Conservation (phyloP, 23 tunicate genomes). For the Ciona savignyi region DNA sequence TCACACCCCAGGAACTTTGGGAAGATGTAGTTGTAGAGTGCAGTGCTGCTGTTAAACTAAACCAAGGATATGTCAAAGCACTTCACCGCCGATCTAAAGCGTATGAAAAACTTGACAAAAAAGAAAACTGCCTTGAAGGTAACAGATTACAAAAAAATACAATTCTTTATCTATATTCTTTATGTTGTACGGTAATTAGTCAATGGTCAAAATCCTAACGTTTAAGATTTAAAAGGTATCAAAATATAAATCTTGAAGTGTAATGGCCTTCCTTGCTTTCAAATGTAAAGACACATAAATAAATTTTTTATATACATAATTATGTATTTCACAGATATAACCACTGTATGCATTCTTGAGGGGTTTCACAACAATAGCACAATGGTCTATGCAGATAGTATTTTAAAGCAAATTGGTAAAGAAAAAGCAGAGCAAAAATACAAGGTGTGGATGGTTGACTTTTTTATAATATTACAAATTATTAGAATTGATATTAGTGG, state of each 20-base stretch:
- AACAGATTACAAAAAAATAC: not conserved
- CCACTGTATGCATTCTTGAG: conserved; percentile 90
- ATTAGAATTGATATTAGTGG: too few species aligned
- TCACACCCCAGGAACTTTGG: conserved; percentile 43
- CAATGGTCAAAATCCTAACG: too few species aligned
- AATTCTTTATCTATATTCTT: too few species aligned
- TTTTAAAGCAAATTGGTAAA: conserved; percentile 77
- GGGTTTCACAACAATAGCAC: conserved; percentile 66
- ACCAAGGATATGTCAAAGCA: conserved; percentile 83
- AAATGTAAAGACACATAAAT: too few species aligned
- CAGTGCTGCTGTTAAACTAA: conserved; percentile 50
- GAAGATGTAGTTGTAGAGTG: conserved; percentile 72
- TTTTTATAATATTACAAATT: too few species aligned
- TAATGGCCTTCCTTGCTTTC: too few species aligned
- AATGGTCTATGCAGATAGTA: conserved; percentile 82
- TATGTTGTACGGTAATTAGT: too few species aligned
- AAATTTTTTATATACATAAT: too few species aligned
- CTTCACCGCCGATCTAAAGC: conserved; percentile 72
- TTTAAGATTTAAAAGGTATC: too few species aligned
- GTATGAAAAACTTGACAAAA: conserved; percentile 39
- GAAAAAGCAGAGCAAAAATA: conserved; percentile 61
- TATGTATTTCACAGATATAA: conserved; percentile 76
- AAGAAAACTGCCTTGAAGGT: conserved; percentile 81
- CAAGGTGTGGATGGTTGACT: too few species aligned
- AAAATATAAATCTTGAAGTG: too few species aligned